phyloP scores from a whole-genome alignment of 1,140 invertebrate species.

The Anagrus nilaparvatae region DNA sequence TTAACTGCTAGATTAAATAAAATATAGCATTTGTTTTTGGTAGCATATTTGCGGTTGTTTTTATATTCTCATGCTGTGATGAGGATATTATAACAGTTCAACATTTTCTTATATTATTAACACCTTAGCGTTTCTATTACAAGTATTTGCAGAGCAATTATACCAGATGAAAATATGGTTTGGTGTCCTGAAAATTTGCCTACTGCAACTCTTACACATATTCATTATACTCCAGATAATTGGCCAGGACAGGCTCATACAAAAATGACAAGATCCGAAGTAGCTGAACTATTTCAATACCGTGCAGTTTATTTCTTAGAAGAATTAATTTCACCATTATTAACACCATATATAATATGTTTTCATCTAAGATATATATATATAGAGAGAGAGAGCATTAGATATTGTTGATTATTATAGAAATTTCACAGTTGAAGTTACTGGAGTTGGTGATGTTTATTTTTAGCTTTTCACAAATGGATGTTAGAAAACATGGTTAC shows the following conservation, averaged over 20 bases:
- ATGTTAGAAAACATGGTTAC: slow-evolving; percentile 86
- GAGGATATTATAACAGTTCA: slow-evolving; percentile 90
- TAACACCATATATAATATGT: slow-evolving; percentile 82
- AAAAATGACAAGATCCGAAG: slow-evolving; percentile 69
- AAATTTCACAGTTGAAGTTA: slow-evolving; percentile 91
- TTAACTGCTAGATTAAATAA: slow-evolving; percentile 77
- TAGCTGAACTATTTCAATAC: slow-evolving; percentile 91
- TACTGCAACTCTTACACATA: slow-evolving; percentile 80
- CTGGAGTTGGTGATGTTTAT: slow-evolving; percentile 96
- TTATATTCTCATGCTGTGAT: slow-evolving; percentile 80
- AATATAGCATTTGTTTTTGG: slow-evolving; percentile 78
- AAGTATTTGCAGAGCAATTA: slow-evolving; percentile 58
- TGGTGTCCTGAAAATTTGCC: slow-evolving; percentile 84
- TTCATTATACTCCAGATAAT: slow-evolving; percentile 88
- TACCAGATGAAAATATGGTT: slow-evolving; percentile 71
- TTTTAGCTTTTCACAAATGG: slow-evolving; percentile 95
- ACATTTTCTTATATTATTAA: slow-evolving; percentile 80
- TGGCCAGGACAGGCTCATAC: slow-evolving; percentile 92
- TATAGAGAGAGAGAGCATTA: no score
- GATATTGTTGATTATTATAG: slow-evolving; percentile 95
- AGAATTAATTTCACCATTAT: slow-evolving; percentile 85
- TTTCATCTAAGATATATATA: slow-evolving; percentile 67
- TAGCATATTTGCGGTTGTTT: slow-evolving; percentile 70
- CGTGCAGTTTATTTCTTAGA: slow-evolving; percentile 78
- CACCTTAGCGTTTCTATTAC: slow-evolving; percentile 65